These are phyloP conservation scores for Daubentonia madagascariensis DNA, from an alignment of 2,113 vertebrate species.

Conservation along the genomic window DNA sequence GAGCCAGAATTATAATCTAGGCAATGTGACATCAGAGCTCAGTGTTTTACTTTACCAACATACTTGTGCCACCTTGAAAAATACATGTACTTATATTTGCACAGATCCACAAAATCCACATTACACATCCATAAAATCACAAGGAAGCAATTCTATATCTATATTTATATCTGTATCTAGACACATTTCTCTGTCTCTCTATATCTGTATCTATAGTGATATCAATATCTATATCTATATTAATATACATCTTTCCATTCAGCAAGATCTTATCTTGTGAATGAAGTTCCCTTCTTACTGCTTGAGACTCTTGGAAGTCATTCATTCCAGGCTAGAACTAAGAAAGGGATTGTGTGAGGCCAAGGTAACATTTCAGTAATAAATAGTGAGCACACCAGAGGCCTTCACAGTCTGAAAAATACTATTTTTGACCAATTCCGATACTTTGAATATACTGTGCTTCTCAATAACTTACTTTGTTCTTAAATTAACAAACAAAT, in stretches of 20 bases:
- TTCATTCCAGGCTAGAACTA: not conserved
- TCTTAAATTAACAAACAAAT: conserved; percentile 4
- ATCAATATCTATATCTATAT: not conserved
- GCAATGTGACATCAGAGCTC: not conserved
- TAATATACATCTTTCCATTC: not conserved
- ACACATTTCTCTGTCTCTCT: not conserved
- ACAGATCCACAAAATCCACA: not conserved
- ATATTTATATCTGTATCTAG: not conserved
- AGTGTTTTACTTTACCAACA: not conserved
- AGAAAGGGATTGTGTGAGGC: not conserved
- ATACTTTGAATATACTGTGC: not conserved
- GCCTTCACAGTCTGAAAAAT: not conserved
- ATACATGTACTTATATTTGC: not conserved
- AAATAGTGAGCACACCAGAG: not conserved
- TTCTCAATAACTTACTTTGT: not conserved
- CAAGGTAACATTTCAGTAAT: not conserved
- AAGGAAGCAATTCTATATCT: not conserved
- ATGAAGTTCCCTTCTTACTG: not conserved
- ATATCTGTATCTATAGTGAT: not conserved
- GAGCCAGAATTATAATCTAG: not conserved
- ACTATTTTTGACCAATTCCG: not conserved
- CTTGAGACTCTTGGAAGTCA: not conserved
- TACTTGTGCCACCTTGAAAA: not conserved
- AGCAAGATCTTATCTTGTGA: not conserved
- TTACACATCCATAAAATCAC: not conserved